A percentile compares a stretch with the other conserved stretches of the same genome.
Conservation (phyloP, 1,140 invertebrate species). For the Trichonephila inaurata region DNA sequence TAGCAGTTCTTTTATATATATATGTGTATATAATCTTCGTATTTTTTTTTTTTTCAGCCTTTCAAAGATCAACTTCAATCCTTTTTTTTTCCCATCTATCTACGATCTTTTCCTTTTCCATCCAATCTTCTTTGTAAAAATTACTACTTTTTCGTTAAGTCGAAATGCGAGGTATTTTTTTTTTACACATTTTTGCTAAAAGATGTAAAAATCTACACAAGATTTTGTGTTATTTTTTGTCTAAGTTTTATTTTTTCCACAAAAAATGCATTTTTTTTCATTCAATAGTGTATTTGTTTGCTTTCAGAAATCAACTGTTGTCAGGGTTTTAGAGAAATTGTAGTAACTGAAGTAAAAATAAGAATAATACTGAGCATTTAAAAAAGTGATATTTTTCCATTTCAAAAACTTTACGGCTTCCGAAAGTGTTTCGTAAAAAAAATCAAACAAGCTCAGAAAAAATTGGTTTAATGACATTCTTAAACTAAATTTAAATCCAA, state of each 20-base stretch:
- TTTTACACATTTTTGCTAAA: not conserved
- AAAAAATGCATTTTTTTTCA: not conserved
- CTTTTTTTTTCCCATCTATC: not conserved
- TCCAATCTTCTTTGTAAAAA: constrained; percentile 51
- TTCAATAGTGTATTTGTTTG: not conserved
- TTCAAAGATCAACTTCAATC: not conserved
- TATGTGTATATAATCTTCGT: not conserved
- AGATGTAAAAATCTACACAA: not conserved
- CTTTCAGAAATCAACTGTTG: not conserved
- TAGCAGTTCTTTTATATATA: not conserved
- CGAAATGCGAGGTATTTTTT: not conserved
- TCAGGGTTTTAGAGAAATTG: too few species aligned
- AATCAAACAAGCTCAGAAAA: too few species aligned
- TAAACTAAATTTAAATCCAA: too few species aligned
- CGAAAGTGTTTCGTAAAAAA: too few species aligned
- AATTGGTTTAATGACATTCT: too few species aligned
- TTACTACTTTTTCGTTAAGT: constrained; percentile 1
- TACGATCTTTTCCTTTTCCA: not conserved
- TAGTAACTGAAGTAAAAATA: too few species aligned
- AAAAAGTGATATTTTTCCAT: too few species aligned
- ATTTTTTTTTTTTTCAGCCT: not conserved
- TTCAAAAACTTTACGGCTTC: too few species aligned
- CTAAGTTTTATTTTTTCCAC: not conserved
- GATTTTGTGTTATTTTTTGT: not conserved
- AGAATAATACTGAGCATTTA: too few species aligned